Evolutionary conservation across 2,888 invertebrate genomes (phyloP).

Genomic region (Dynastes maya): DNA sequence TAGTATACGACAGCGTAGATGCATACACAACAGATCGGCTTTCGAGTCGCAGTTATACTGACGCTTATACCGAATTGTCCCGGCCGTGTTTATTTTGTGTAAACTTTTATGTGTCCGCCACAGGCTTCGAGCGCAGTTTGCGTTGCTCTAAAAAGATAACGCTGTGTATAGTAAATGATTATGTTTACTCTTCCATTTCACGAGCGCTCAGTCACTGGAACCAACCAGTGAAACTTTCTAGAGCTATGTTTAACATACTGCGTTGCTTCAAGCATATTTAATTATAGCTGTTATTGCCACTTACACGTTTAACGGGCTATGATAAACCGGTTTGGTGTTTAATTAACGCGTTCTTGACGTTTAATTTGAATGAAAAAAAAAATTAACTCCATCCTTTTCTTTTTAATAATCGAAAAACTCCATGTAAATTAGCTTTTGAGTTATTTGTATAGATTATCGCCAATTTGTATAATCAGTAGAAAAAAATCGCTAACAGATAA

Average conservation of each 20-base stretch:
- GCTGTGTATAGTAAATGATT: not conserved
- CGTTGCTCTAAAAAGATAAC: not conserved
- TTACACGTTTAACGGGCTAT: not conserved
- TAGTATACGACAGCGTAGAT: too few species aligned
- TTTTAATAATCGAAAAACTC: not conserved
- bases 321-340: conserved; percentile 6
- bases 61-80: too few species aligned
- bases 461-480: not conserved
- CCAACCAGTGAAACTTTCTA: not conserved
- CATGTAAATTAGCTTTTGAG: not conserved
- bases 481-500: conserved; percentile 18
- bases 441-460: not conserved
- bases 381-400: not conserved
- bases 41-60: too few species aligned
- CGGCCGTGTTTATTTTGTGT: too few species aligned
- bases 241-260: not conserved
- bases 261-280: not conserved
- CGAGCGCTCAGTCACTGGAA: not conserved
- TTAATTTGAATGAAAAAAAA: not conserved
- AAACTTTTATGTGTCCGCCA: too few species aligned
- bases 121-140: too few species aligned
- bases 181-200: not conserved
- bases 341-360: not conserved
- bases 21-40: too few species aligned
- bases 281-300: conserved; percentile 6